Percentiles rank a stretch among this genome's conserved stretches.
Conservation (phyloP, 2,113 vertebrate species). For the Platysteira castanea region DNA sequence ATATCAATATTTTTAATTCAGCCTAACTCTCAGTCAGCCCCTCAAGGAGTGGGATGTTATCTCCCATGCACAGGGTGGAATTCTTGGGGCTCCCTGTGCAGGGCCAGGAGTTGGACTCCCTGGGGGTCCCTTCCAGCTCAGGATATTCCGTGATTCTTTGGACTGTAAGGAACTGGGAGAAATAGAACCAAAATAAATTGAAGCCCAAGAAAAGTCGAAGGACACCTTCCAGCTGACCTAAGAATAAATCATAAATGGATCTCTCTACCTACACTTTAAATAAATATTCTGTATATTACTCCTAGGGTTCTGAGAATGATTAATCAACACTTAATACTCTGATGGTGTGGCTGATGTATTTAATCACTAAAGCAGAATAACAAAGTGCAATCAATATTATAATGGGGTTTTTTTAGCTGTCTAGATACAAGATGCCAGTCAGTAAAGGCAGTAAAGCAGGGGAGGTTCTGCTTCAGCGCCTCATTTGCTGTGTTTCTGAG, state of each 20-base stretch:
- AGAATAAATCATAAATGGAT: neutral
- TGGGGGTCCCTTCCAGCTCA: neutral
- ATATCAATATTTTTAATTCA: neutral
- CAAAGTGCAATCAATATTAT: slow-evolving; percentile 48
- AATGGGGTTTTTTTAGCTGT: neutral
- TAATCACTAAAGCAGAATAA: slow-evolving; percentile 53
- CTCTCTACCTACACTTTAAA: neutral
- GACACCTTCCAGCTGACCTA: neutral
- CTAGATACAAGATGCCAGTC: neutral
- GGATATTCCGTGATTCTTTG: neutral
- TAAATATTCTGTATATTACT: neutral
- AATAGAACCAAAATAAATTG: neutral
- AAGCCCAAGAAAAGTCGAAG: neutral
- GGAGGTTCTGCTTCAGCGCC: neutral
- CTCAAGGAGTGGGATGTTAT: neutral
- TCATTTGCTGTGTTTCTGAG: neutral
- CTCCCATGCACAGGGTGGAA: neutral
- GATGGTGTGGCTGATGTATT: slow-evolving; percentile 11
- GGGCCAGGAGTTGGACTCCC: too few relatives aligned
- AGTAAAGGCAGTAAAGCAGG: neutral
- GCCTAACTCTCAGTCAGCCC: neutral
- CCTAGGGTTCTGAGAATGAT: neutral
- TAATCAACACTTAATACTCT: slow-evolving; percentile 34
- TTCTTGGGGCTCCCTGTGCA: neutral
- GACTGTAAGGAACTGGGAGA: neutral